Conservation (phyloP, 2,888 invertebrate species). For the Halocaridina rubra region DNA sequence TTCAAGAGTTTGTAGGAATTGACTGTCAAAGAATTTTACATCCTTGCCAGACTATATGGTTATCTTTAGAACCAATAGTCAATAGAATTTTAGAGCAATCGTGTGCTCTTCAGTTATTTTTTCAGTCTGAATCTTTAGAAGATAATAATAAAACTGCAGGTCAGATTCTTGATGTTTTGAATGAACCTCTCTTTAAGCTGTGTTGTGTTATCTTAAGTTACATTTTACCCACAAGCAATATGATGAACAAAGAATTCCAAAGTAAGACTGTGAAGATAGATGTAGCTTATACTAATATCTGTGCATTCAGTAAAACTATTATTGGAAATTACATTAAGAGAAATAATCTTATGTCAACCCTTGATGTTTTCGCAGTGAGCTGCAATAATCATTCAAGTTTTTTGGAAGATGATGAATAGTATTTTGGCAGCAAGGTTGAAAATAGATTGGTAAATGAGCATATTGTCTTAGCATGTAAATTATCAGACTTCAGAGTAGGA, state of each 20-base stretch:
- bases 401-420: neutral
- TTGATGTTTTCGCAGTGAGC: neutral
- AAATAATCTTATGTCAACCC: neutral
- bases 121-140: no score
- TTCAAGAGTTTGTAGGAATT: no score
- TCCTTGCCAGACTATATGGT: no score
- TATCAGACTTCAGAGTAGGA: neutral
- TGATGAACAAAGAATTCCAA: no score
- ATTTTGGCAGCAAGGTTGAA: no score
- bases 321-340: neutral
- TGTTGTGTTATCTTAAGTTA: neutral
- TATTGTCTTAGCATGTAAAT: neutral
- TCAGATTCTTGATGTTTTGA: no score
- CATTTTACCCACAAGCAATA: neutral
- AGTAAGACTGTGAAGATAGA: neutral
- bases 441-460: neutral
- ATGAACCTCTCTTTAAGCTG: neutral
- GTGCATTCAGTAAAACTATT: neutral
- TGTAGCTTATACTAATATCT: neutral
- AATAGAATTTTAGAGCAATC: no score
- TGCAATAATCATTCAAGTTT: neutral
- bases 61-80: no score
- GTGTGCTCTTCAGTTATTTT: no score
- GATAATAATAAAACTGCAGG: no score
- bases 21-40: no score